Conservation (phyloP, 2,888 invertebrate species). For the Parnassius glacialis region DNA sequence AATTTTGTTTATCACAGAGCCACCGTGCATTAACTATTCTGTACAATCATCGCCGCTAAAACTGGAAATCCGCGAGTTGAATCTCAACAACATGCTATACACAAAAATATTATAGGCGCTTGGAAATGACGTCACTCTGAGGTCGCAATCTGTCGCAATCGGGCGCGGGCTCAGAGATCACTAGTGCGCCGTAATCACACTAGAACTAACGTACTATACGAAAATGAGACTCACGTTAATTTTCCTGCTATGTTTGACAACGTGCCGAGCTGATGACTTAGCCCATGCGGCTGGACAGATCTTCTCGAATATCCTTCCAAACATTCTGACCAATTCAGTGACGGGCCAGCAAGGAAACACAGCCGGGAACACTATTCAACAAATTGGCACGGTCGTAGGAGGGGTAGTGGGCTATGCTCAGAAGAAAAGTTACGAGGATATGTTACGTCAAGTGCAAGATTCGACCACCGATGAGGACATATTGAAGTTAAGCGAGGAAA, state of each 20-base stretch:
- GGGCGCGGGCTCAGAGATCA: constrained; percentile 59
- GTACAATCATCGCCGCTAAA: constrained; percentile 55
- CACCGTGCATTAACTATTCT: constrained; percentile 38
- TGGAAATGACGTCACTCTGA: constrained; percentile 70
- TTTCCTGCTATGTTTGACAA: constrained; percentile 52
- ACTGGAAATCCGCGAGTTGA: constrained; percentile 59
- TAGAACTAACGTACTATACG: constrained; percentile 55
- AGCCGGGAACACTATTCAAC: constrained; percentile 63
- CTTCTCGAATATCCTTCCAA: constrained; percentile 70
- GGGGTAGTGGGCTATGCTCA: constrained; percentile 74
- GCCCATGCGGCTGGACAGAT: constrained; percentile 71
- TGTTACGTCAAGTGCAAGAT: constrained; percentile 69
- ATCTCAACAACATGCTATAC: constrained; percentile 63
- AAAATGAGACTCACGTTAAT: constrained; percentile 62
- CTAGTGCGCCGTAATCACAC: constrained; percentile 69
- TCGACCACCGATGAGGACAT: constrained; percentile 84
- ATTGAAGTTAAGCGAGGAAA: constrained; percentile 85
- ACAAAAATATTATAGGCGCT: constrained; percentile 38
- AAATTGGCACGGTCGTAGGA: constrained; percentile 73
- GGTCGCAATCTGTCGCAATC: constrained; percentile 63
- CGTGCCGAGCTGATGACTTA: constrained; percentile 61
- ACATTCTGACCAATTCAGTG: constrained; percentile 61
- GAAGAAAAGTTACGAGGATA: constrained; percentile 72
- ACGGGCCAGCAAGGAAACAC: constrained; percentile 66
- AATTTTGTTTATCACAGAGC: constrained; percentile 46